phyloP scores from a whole-genome alignment of 2,113 vertebrate genomes.

The Prochilodus magdalenae region DNA sequence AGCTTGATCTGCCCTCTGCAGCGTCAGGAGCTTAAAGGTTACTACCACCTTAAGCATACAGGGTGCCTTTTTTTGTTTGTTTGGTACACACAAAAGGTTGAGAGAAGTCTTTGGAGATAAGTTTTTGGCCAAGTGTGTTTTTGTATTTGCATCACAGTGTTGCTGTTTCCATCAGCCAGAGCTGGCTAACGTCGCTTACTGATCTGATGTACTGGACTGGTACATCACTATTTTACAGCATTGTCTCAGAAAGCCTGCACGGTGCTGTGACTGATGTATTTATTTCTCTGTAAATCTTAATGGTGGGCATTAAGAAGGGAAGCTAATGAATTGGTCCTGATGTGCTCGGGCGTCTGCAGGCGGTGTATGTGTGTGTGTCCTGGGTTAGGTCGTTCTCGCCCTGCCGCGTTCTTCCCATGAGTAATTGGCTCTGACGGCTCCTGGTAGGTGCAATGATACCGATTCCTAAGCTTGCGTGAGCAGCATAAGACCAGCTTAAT shows the following conservation, averaged over 20 bases:
- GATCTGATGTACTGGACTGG: neutral
- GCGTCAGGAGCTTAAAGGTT: too few species aligned
- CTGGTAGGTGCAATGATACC: constrained; percentile 75
- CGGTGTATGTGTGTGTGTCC: neutral
- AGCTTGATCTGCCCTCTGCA: too few species aligned
- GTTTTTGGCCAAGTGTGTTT: too few species aligned
- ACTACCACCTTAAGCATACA: too few species aligned
- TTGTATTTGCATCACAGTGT: too few species aligned
- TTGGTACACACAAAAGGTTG: too few species aligned
- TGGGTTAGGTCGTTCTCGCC: constrained; percentile 34
- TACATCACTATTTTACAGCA: neutral
- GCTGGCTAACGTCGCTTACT: too few species aligned
- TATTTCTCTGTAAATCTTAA: constrained; percentile 65
- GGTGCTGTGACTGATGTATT: constrained; percentile 41
- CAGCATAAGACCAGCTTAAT: constrained; percentile 71
- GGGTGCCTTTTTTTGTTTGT: too few species aligned
- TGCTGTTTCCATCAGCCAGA: too few species aligned
- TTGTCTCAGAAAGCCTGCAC: constrained; percentile 53
- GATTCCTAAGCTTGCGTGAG: constrained; percentile 76
- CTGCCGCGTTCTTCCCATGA: constrained; percentile 67
- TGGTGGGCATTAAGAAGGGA: constrained; percentile 67
- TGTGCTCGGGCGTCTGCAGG: constrained; percentile 27
- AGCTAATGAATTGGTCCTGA: constrained; percentile 79
- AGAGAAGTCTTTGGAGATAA: too few species aligned
- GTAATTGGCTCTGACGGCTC: constrained; percentile 79